phyloP scores from a whole-genome alignment of 2,888 invertebrate species.

The Anoncus sp. region DNA sequence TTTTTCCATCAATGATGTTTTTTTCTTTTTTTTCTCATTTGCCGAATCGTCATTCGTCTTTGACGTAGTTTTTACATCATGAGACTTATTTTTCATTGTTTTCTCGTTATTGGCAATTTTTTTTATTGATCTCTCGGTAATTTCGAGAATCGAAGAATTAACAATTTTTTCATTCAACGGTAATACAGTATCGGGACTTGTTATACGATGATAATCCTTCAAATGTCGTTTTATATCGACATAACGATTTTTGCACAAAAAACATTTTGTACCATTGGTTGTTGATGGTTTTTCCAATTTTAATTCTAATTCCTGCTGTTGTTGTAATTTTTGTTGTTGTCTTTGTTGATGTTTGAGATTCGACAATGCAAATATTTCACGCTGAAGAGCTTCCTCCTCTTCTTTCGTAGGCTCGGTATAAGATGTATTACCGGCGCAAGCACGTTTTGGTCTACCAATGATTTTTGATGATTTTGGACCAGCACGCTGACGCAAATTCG shows the following conservation, averaged over 20 bases:
- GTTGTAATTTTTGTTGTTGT: no score
- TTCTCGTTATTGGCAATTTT: no score
- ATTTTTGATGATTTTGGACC: slow-evolving; percentile 23
- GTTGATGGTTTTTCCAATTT: not conserved
- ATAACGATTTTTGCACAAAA: slow-evolving; percentile 72
- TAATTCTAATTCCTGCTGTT: no score
- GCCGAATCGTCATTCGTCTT: no score
- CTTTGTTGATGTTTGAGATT: no score
- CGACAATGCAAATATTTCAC: not conserved
- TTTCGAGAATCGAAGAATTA: not conserved
- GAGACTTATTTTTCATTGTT: no score
- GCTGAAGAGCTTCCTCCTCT: slow-evolving; percentile 35
- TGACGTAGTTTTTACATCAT: no score
- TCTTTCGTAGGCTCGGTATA: slow-evolving; percentile 44
- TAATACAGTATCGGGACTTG: slow-evolving; percentile 65
- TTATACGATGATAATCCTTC: slow-evolving; percentile 78
- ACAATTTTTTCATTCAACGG: slow-evolving; percentile 39
- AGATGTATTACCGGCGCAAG: slow-evolving; percentile 27
- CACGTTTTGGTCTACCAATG: slow-evolving; percentile 20
- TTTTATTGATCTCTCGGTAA: no score
- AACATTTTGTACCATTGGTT: slow-evolving; percentile 66
- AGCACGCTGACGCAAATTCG: not conserved
- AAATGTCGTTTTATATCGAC: slow-evolving; percentile 75
- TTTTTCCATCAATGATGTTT: no score
- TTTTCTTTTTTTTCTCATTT: no score